Base-by-base conservation (phyloP, 2,797 vertebrate species). In the Enteromius anoplus region DNA sequence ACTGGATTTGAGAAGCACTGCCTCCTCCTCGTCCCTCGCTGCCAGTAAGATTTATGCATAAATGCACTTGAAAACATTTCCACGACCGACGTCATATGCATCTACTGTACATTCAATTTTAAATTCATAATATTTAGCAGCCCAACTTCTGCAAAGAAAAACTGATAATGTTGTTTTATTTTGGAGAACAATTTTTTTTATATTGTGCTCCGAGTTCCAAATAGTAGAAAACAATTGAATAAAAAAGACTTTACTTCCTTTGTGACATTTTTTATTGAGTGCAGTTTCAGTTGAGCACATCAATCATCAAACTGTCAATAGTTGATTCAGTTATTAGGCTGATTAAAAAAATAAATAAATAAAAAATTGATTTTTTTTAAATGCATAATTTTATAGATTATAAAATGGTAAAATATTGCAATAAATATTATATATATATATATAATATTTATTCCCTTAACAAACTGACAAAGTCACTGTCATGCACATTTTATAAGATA, bases 11-110 rank as follows among this genome's bases (percentile, higher is more conserved):
- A 76, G 69, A 45, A 45, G 10, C 9, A 11, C 62, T 37, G 32
- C 55, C 68, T 66, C 62, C 71, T 86, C 81, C 76, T 80, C 51
- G 23, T 47, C 78, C 75, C 55, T 62, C 70, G 62, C 53, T 42
- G 34, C 49, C 19, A 34, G 80, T 82, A 80, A 90, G 92, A 94
- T 95, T 93, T 92, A 94, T 92, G 91, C 91, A 91, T 78, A 89
- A 85, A 90, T 90, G 87, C 86, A 10, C 42, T 78, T 14, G n/a
- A 49, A 45, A 10, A 4, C 47, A 29, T 23, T 66, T 78, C 32
- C 26, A 32, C 32, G 10, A 21, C 26, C 21, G 6, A 6, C 11
- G 8, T 29, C 23, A 49, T 11, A 71, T 19, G 29, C 1, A 71
- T 51, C 14, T 26, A 26, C 26, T 26, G 26, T 70, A 29, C 47